A percentile compares a stretch with the other conserved stretches of the same genome.
These are phyloP conservation scores for Montipora capricornis DNA, from an alignment of 64 coral and sea anemone genomes.

Conservation along the genomic window DNA sequence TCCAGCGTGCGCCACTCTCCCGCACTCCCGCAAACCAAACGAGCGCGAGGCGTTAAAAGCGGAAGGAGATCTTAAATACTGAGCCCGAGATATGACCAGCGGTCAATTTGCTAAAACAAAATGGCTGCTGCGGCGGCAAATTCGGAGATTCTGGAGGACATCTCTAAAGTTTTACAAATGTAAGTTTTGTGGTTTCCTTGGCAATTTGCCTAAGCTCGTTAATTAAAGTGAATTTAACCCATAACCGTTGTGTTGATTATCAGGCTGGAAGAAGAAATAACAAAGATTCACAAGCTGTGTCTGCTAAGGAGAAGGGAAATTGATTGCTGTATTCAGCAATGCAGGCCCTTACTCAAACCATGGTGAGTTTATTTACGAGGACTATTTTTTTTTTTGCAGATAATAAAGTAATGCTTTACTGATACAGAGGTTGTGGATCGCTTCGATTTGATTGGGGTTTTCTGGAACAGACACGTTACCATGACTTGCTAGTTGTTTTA, in stretches of 20 bases:
- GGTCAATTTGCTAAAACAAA: background rate
- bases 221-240: background rate
- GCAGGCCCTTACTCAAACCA: conserved; percentile 16
- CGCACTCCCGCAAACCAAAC: too few species aligned
- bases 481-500: too few species aligned
- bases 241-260: background rate
- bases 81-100: background rate
- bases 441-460: too few species aligned
- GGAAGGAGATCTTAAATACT: too few species aligned
- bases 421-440: too few species aligned
- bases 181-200: background rate
- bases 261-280: conserved; percentile 28
- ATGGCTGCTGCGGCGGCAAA: background rate
- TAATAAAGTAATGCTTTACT: background rate
- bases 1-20: too few species aligned
- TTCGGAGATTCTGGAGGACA: background rate
- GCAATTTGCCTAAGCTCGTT: too few species aligned
- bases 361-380: background rate
- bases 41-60: too few species aligned
- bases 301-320: conserved; percentile 31
- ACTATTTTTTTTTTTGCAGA: too few species aligned
- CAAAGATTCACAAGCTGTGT: conserved; percentile 5
- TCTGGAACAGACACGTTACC: too few species aligned
- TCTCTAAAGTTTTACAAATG: conserved; percentile 13
- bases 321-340: conserved; percentile 36